phyloP scores from a whole-genome alignment of 1,140 invertebrate species.

The Gonatopus flavifemur region DNA sequence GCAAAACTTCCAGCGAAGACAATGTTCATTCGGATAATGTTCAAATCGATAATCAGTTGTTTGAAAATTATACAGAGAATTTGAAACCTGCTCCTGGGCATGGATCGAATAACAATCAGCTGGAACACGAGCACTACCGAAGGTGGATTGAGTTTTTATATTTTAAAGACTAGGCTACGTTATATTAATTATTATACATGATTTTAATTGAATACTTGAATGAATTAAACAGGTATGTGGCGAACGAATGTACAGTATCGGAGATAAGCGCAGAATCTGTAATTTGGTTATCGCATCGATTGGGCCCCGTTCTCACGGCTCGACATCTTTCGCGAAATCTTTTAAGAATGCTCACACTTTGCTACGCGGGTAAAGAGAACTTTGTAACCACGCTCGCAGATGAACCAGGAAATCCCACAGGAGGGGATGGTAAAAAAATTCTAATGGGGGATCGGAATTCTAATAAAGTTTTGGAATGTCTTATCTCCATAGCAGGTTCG shows the following conservation, averaged over 20 bases:
- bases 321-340: constrained; percentile 88
- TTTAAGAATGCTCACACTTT: constrained; percentile 89
- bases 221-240: no score
- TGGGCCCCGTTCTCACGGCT: constrained; percentile 94
- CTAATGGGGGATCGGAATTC: constrained; percentile 82
- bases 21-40: no score
- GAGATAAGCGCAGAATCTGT: constrained; percentile 90
- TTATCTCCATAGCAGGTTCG: constrained; percentile 76
- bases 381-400: constrained; percentile 55
- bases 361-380: constrained; percentile 87
- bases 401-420: constrained; percentile 8
- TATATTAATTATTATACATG: no score
- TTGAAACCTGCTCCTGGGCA: no score
- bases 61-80: no score
- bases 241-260: constrained; percentile 70
- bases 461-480: constrained; percentile 81
- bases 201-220: no score
- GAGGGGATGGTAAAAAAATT: constrained; percentile 58
- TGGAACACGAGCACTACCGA: no score
- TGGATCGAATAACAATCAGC: no score
- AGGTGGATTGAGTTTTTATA: no score
- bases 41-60: no score
- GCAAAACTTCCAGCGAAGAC: constrained; percentile 56
- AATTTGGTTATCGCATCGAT: constrained; percentile 86
- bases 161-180: no score